These are phyloP conservation scores for Oscheius sp. DNA, from an alignment of 2,888 invertebrate genomes.

Conservation along the genomic window DNA sequence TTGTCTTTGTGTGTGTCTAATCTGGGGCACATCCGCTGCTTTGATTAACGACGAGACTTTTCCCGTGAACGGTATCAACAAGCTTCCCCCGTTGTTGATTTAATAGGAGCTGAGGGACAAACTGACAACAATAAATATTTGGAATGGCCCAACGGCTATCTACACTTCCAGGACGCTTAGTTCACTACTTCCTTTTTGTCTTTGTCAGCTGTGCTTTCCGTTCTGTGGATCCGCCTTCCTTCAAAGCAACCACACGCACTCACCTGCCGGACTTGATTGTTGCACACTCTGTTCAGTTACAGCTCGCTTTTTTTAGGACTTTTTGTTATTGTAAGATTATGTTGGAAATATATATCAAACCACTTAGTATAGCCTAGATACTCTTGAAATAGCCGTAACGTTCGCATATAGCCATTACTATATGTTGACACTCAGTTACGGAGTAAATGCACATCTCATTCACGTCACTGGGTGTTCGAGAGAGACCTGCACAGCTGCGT, in stretches of 20 bases:
- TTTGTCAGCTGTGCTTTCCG: slow-evolving; percentile 19
- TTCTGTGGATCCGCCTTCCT: neutral
- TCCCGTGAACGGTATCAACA: slow-evolving; percentile 7
- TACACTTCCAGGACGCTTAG: slow-evolving; percentile 21
- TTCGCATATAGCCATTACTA: neutral
- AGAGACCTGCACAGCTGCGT: slow-evolving; percentile 22
- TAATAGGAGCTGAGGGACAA: neutral
- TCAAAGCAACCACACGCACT: neutral
- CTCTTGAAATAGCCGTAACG: too few relatives aligned
- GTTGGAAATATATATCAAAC: too few relatives aligned
- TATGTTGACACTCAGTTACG: slow-evolving; percentile 10
- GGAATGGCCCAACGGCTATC: neutral
- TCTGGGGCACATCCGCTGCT: slow-evolving; percentile 16
- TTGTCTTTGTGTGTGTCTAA: slow-evolving; percentile 6
- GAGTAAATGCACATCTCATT: neutral
- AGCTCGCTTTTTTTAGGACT: neutral
- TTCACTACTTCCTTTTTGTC: slow-evolving; percentile 19
- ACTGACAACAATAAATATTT: neutral
- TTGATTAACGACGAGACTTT: neutral
- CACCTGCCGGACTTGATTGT: neutral
- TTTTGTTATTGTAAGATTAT: too few relatives aligned
- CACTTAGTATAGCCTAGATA: too few relatives aligned
- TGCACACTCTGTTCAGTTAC: neutral
- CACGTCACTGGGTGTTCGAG: slow-evolving; percentile 18
- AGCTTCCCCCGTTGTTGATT: neutral